Percentiles rank a stretch among this genome's conserved stretches.
phyloP scores from a whole-genome alignment of 1,140 invertebrate genomes.

The Dryas iulia region DNA sequence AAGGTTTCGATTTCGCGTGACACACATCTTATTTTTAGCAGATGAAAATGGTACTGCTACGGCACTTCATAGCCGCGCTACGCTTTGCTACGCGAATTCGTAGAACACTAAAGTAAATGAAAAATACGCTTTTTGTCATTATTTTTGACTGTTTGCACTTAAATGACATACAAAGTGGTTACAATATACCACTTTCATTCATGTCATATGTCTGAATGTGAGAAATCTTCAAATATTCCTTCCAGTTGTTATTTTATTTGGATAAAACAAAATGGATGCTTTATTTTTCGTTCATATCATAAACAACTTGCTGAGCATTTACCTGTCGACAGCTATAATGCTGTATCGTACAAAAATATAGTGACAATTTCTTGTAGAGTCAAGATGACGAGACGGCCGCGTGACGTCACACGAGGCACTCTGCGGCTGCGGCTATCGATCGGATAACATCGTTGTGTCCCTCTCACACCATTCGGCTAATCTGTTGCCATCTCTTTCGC shows the following conservation, averaged over 20 bases:
- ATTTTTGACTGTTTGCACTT: background rate
- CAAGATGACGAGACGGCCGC: slow-evolving; percentile 74
- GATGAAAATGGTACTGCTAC: slow-evolving; percentile 23
- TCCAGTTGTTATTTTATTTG: background rate
- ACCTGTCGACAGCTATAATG: slow-evolving; percentile 28
- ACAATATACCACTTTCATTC: background rate
- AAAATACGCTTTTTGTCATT: background rate
- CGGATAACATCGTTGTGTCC: slow-evolving; percentile 58
- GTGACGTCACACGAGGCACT: slow-evolving; percentile 75
- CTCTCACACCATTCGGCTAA: slow-evolving; percentile 46
- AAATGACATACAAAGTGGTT: background rate
- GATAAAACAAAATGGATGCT: background rate
- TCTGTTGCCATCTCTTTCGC: slow-evolving; percentile 47
- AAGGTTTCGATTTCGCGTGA: background rate
- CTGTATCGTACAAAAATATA: slow-evolving; percentile 59
- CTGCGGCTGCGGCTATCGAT: slow-evolving; percentile 80
- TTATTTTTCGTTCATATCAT: background rate
- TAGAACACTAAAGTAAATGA: slow-evolving; percentile 13
- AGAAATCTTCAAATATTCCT: background rate
- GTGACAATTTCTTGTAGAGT: slow-evolving; percentile 73
- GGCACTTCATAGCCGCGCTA: slow-evolving; percentile 20
- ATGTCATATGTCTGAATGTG: background rate
- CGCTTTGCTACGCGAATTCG: slow-evolving; percentile 6
- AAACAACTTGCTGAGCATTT: background rate
- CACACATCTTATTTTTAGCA: slow-evolving; percentile 16